Evolutionary conservation across 2,888 invertebrate species (phyloP), one percentile per base, ranked within the genome.

Genomic region (Adelognathus sp.): DNA sequence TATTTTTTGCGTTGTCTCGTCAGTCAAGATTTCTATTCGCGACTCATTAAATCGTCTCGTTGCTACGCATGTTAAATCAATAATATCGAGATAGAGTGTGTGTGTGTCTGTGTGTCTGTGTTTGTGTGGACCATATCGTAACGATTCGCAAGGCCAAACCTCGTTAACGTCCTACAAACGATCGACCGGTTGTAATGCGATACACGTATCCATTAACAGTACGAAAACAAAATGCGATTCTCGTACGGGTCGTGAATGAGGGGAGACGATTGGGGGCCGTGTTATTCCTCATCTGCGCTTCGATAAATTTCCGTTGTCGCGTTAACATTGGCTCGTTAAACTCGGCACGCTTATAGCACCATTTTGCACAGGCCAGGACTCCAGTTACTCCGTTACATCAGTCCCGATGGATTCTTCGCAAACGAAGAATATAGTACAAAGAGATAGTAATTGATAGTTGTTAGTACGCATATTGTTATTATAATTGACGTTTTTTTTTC

Each of bases 401-500:
- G 66, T 52, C 54, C 66, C 52, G 46, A 50, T 54, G 52, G 39
- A 67, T 67, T 54, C 66, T 67, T 54, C 27, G n/a, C 66, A 24
- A 54, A 18, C 29, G 54, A 54, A 39, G 21, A 21, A 24, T 44
- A 7, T 24, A 54, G 66, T 67, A 52, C 16, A 67, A 52, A 54
- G 66, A 44, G 58, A 31, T 52, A 44, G 18, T 63, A 31, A 63
- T 72, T 67, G 31, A 61, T 70, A 67, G 67, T 72, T 61, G 52
- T 73, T 61, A 67, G 16, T 61, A 67, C 70, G 58, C 70, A 76
- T 77, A 79, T 76, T 67, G 71, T 79, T 75, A 72, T 75, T 75
- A 75, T 82, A 82, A 82, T 82, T 81, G 82, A 81, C 82, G 69
- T 69, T 78, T 81, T 50, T n/a, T n/a, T n/a, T n/a, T n/a, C n/a